Evolutionary conservation across 2,888 invertebrate genomes (phyloP), one percentile per base, ranked within the genome.

Genomic region (Vandiemenella viatica): DNA sequence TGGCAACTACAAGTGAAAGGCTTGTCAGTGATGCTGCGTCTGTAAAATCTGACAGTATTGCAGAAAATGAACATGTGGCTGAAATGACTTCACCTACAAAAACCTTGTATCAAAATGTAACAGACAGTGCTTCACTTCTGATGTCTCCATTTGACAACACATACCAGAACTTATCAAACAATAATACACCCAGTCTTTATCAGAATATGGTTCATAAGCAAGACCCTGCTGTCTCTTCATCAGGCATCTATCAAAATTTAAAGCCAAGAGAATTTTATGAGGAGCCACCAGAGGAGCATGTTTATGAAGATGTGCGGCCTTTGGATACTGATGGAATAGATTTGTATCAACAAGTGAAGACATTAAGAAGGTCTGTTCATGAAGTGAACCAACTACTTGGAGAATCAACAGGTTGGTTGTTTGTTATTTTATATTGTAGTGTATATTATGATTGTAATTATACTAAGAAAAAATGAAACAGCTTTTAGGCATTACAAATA

Each of bases 261-360:
- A n/a, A n/a, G n/a, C n/a, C n/a, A n/a, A n/a, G n/a, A n/a, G n/a
- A 32, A 3, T n/a, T 32, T 13, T 32, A 10, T 32, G 32, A 4
- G 20, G 13, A 42, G 10, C 32, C 48, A 38, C 43, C 72, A 53
- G 71, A 71, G 0, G 62, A 63, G 50, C 58, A 69, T 62, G 62
- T 76, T 0, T 78, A 79, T 56, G 79, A 79, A 58, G 76, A 76
- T 57, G 70, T 78, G 10, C 66, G 64, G 66, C 56, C 21, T 7
- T 17, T 38, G n/a, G 20, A 42, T 19, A 16, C 42, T 19, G 42
- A 42, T 38, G 7, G 38, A n/a, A 16, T n/a, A 32, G 52, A 49
- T 19, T 77, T 84, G 1, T 85, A 85, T 59, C 82, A 82, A 56
- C 76, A 84, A 70, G 83, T 85, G 0, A 83, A 83, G 58, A 79